Conservation (phyloP, 1,140 invertebrate genomes). For the Nautilus pompilius region DNA sequence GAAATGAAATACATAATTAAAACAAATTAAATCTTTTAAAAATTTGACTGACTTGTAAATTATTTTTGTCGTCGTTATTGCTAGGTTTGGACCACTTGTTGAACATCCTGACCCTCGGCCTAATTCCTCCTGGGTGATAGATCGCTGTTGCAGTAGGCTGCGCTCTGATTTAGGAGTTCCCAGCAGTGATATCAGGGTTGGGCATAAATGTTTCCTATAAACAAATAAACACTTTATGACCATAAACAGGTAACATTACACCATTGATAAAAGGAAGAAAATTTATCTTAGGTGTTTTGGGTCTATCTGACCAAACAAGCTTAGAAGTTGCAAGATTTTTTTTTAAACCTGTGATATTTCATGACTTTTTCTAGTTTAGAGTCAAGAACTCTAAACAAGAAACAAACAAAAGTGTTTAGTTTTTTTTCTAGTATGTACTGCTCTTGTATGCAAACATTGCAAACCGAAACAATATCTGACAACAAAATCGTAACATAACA, state of each 20-base stretch:
- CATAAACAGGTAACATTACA: background rate
- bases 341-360: no score
- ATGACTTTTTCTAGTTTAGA: no score
- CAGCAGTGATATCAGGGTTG: conserved; percentile 79
- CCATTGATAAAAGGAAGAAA: no score
- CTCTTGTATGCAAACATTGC: no score
- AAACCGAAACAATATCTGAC: no score
- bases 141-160: conserved; percentile 60
- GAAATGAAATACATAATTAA: background rate
- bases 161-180: conserved; percentile 76
- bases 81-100: conserved; percentile 70
- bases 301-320: no score
- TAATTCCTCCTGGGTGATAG: conserved; percentile 40
- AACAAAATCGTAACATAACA: no score
- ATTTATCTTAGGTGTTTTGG: no score
- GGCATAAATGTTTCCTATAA: conserved; percentile 82
- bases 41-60: conserved; percentile 71
- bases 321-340: no score
- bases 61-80: conserved; percentile 76
- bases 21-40: background rate
- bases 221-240: background rate
- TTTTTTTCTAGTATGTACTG: no score
- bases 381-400: no score
- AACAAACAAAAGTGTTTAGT: no score
- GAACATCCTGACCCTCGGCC: conserved; percentile 72